These are phyloP conservation scores for Tetragonisca angustula DNA, from an alignment of 2,888 invertebrate genomes.

Conservation along the genomic window DNA sequence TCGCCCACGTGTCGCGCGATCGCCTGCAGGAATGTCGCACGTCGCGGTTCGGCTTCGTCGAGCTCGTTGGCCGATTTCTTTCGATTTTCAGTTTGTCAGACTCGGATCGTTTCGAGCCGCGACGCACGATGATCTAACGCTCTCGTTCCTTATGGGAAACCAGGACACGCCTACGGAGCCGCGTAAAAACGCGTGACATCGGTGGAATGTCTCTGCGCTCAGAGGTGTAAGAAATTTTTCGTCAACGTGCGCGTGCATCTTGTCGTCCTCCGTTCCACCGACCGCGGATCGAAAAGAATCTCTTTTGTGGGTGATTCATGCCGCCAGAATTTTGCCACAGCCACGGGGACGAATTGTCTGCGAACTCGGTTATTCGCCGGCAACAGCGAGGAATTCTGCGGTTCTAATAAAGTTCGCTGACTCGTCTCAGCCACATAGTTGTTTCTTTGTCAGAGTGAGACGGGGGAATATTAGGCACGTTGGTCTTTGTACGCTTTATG, in stretches of 20 bases:
- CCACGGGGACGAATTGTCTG: neutral
- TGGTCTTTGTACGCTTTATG: neutral
- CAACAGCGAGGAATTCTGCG: neutral
- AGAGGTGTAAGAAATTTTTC: slow-evolving; percentile 28
- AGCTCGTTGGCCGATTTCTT: slow-evolving; percentile 12
- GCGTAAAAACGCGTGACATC: slow-evolving; percentile 40
- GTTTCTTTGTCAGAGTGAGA: neutral
- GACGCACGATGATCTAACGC: slow-evolving; percentile 22
- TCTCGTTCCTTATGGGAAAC: neutral
- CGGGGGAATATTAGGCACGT: neutral
- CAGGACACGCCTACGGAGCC: slow-evolving; percentile 12
- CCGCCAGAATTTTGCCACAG: slow-evolving; percentile 27
- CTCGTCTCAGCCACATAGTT: neutral
- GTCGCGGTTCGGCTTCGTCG: neutral
- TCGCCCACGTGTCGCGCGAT: slow-evolving; percentile 55
- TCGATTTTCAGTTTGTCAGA: slow-evolving; percentile 6
- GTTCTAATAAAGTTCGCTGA: slow-evolving; percentile 37
- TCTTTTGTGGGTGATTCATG: slow-evolving; percentile 35
- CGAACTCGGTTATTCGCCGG: neutral
- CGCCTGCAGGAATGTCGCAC: slow-evolving; percentile 33
- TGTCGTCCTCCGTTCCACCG: neutral
- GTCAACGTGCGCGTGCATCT: neutral
- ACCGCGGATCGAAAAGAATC: neutral
- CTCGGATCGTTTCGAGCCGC: neutral
- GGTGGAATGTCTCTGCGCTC: slow-evolving; percentile 4